Conservation (phyloP, 2,888 invertebrate genomes). For the Cylloceria caligata region DNA sequence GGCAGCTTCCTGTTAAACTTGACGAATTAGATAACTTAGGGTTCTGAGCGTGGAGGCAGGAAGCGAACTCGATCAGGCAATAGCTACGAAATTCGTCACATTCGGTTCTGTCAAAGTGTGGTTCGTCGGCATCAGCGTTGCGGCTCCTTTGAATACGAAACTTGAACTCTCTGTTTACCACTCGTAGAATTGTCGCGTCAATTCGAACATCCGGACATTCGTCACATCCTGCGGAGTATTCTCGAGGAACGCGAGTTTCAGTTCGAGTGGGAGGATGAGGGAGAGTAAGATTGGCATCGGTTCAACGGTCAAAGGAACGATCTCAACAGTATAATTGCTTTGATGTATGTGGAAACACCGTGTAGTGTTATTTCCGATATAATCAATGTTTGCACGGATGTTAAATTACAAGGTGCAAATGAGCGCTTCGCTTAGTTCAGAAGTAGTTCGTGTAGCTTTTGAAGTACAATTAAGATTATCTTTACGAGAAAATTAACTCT, state of each 20-base stretch:
- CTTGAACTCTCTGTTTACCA: slow-evolving; percentile 35
- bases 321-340: slow-evolving; percentile 20
- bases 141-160: slow-evolving; percentile 56
- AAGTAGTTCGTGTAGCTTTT: neutral
- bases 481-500: neutral
- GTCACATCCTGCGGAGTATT: slow-evolving; percentile 45
- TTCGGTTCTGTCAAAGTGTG: slow-evolving; percentile 35
- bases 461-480: neutral
- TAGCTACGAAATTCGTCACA: slow-evolving; percentile 22
- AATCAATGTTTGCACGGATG: neutral
- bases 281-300: slow-evolving; percentile 30
- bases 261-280: slow-evolving; percentile 36
- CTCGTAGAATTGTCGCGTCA: slow-evolving; percentile 34
- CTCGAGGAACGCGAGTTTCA: slow-evolving; percentile 39
- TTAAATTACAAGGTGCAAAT: neutral
- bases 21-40: slow-evolving; percentile 26
- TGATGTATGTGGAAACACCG: neutral
- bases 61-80: slow-evolving; percentile 36
- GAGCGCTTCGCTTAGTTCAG: neutral
- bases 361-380: slow-evolving; percentile 15
- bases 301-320: slow-evolving; percentile 43
- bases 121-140: slow-evolving; percentile 6
- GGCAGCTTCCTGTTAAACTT: neutral
- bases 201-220: slow-evolving; percentile 52
- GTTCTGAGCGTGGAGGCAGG: slow-evolving; percentile 17